These are phyloP conservation scores for Sorex maritimensis DNA, from an alignment of 2,797 vertebrate genomes.

Conservation along the genomic window DNA sequence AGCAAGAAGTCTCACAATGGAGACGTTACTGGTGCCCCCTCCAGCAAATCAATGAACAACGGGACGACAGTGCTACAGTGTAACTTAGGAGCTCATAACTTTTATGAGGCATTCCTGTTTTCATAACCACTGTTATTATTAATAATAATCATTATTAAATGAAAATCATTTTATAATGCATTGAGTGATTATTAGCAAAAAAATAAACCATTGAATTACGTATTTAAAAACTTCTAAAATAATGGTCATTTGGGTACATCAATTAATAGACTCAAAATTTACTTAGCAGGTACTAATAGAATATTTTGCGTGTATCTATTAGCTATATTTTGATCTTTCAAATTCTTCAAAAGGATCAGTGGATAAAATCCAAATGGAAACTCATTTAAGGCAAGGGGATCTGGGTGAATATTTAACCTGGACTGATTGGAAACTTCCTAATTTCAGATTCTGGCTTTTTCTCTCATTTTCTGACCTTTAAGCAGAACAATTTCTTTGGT, in stretches of 20 bases:
- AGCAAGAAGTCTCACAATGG: too few relatives aligned
- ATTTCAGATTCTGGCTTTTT: not conserved
- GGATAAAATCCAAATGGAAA: not conserved
- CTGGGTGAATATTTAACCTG: not conserved
- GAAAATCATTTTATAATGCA: not conserved
- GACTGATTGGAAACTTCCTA: not conserved
- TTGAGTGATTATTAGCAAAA: not conserved
- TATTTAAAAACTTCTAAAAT: not conserved
- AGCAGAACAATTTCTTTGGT: not conserved
- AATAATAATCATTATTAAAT: not conserved
- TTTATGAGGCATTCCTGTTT: not conserved
- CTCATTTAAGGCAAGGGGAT: not conserved
- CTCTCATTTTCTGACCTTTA: not conserved
- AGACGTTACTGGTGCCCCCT: too few relatives aligned
- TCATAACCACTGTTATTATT: too few relatives aligned
- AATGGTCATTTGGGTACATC: too few relatives aligned
- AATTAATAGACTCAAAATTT: not conserved
- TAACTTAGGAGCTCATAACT: not conserved
- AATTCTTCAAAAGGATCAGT: not conserved
- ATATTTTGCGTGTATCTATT: not conserved
- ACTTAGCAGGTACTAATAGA: not conserved
- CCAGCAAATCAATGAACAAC: not conserved
- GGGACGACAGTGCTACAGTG: too few relatives aligned
- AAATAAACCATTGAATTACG: not conserved
- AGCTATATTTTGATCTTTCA: not conserved